These are phyloP conservation scores for Cecropterus lyciades DNA, from an alignment of 1,140 invertebrate genomes.

Conservation along the genomic window DNA sequence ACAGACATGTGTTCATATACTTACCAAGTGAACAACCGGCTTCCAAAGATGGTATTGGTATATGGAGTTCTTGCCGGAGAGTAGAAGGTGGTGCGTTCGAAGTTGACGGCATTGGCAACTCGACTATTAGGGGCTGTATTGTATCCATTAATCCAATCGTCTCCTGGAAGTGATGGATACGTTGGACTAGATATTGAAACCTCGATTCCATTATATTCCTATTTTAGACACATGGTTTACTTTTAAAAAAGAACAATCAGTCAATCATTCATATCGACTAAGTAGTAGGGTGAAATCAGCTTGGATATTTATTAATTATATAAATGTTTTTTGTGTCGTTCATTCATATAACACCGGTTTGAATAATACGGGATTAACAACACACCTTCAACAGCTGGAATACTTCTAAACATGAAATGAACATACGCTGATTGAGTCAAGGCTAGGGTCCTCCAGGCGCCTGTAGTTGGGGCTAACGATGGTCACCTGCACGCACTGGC, in stretches of 20 bases:
- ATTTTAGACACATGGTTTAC: no score
- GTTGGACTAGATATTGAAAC: background rate
- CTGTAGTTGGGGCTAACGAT: slow-evolving; percentile 71
- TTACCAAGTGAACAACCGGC: slow-evolving; percentile 5
- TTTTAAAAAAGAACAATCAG: no score
- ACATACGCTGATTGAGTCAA: slow-evolving; percentile 41
- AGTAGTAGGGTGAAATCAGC: no score
- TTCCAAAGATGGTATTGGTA: background rate
- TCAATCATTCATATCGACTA: no score
- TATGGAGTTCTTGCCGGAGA: slow-evolving; percentile 3
- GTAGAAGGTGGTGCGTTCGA: background rate
- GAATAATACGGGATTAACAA: no score
- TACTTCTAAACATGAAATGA: no score
- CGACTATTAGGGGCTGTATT: background rate
- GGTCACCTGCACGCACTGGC: slow-evolving; percentile 95
- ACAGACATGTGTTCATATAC: background rate
- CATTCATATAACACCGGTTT: no score
- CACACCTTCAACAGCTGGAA: no score
- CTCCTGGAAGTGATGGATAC: background rate
- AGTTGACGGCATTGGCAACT: slow-evolving; percentile 2
- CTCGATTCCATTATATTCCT: no score
- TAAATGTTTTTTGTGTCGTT: no score
- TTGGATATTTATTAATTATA: no score
- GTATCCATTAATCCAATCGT: background rate
- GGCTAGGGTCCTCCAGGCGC: slow-evolving; percentile 54